A percentile compares a stretch with the other conserved stretches of the same genome.
Evolutionary conservation across 2,888 invertebrate genomes (phyloP).

Genomic region (Synergus gifuensis): DNA sequence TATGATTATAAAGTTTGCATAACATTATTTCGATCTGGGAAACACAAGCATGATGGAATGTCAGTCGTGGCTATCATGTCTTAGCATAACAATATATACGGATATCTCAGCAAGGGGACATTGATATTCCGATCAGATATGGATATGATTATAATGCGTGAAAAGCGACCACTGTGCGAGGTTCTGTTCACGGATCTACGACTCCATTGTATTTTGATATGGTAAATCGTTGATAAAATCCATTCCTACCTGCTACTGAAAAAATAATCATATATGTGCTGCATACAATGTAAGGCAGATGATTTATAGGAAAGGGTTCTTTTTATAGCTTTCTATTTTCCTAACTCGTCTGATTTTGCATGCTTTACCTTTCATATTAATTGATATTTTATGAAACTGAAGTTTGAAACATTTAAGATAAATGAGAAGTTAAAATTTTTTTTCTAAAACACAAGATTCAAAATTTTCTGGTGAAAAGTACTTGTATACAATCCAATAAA

Average conservation of each 20-base stretch:
- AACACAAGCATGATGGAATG: conserved; percentile 77
- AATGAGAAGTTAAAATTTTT: too few relatives aligned
- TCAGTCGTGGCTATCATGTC: conserved; percentile 56
- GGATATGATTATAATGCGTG: conserved; percentile 69
- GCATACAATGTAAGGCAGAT: conserved; percentile 41
- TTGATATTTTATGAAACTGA: too few relatives aligned
- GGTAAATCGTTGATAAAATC: conserved; percentile 40
- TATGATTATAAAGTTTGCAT: conserved; percentile 76
- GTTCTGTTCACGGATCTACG: conserved; percentile 53
- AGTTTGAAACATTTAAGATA: too few relatives aligned
- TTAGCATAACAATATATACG: conserved; percentile 51
- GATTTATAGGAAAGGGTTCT: neutral
- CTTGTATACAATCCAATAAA: too few relatives aligned
- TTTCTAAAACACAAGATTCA: too few relatives aligned
- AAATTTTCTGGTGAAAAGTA: too few relatives aligned
- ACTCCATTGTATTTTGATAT: conserved; percentile 42
- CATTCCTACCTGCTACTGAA: conserved; percentile 11
- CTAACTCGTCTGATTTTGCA: conserved; percentile 20
- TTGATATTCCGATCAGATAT: conserved; percentile 72
- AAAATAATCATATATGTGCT: conserved; percentile 39
- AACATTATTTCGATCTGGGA: conserved; percentile 77
- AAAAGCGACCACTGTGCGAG: conserved; percentile 58
- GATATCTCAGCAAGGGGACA: conserved; percentile 52
- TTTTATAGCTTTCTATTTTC: neutral
- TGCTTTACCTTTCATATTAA: too few relatives aligned